Evolutionary conservation across 2,888 invertebrate species (phyloP).

Genomic region (Globia sparganii): DNA sequence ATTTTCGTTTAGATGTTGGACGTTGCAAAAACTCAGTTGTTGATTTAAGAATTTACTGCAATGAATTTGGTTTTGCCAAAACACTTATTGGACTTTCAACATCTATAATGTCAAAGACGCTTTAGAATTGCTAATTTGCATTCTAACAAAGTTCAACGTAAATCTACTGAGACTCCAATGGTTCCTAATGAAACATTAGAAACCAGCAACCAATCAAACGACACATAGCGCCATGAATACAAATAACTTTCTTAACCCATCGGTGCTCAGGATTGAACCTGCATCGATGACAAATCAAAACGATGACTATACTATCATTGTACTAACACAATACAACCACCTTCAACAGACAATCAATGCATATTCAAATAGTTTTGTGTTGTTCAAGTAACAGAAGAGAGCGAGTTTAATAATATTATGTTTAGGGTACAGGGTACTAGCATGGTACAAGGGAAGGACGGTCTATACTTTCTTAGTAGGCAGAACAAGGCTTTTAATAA

Average conservation of each 20-base stretch:
- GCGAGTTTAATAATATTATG: slow-evolving; percentile 31
- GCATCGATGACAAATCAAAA: slow-evolving; percentile 69
- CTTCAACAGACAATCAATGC: slow-evolving; percentile 69
- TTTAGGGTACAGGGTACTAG: neutral
- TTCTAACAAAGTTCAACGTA: slow-evolving; percentile 13
- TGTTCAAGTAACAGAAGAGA: slow-evolving; percentile 40
- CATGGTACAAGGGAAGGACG: too few relatives aligned
- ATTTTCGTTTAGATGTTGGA: neutral
- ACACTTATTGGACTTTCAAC: neutral
- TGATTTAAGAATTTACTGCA: neutral
- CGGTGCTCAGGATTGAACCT: slow-evolving; percentile 44
- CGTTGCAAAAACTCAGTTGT: neutral
- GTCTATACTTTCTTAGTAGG: too few relatives aligned
- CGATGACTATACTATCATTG: slow-evolving; percentile 65
- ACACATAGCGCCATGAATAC: slow-evolving; percentile 30
- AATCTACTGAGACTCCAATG: slow-evolving; percentile 9
- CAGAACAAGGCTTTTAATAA: neutral
- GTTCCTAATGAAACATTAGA: slow-evolving; percentile 22
- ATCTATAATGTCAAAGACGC: neutral
- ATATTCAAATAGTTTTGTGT: slow-evolving; percentile 68
- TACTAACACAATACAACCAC: slow-evolving; percentile 68
- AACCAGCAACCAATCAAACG: slow-evolving; percentile 24
- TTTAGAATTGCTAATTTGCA: neutral
- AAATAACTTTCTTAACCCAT: slow-evolving; percentile 44
- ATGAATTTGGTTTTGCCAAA: neutral